Conservation (phyloP, 2,113 vertebrate genomes). For the Ceratotherium simum region DNA sequence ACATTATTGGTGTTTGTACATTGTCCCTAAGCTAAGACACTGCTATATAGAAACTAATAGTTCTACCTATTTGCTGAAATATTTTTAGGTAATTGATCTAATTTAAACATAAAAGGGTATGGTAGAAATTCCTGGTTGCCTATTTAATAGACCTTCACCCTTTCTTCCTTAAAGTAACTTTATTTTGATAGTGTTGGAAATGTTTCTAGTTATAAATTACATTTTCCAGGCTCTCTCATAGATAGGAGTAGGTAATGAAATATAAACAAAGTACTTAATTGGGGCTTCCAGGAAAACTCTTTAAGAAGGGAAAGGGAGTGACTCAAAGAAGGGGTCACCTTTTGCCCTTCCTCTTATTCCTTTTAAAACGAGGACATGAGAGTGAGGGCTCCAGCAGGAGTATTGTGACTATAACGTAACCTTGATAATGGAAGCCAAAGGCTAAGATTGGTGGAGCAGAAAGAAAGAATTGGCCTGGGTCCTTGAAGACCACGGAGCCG, state of each 20-base stretch:
- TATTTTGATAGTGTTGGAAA: neutral
- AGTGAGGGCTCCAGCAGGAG: neutral
- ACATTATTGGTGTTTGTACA: too few species aligned
- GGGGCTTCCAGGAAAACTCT: neutral
- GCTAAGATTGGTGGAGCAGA: neutral
- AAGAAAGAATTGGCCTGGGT: neutral
- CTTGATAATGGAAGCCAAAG: neutral
- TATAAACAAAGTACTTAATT: neutral
- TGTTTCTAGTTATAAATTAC: neutral
- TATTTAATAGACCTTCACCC: neutral
- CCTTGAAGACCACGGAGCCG: neutral
- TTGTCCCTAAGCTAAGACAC: neutral
- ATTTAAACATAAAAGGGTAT: neutral
- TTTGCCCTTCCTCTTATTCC: neutral
- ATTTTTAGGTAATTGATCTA: neutral
- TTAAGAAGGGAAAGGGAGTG: neutral
- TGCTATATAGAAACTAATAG: neutral
- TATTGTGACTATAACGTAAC: neutral
- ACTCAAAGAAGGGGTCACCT: neutral
- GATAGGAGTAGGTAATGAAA: neutral
- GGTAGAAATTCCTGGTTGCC: neutral
- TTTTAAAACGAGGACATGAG: neutral
- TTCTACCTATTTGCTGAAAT: neutral
- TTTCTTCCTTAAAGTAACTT: constrained; percentile 32
- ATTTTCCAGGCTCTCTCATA: neutral